Evolutionary conservation across 2,888 invertebrate genomes (phyloP).

Genomic region (Podotricha telesiphe): DNA sequence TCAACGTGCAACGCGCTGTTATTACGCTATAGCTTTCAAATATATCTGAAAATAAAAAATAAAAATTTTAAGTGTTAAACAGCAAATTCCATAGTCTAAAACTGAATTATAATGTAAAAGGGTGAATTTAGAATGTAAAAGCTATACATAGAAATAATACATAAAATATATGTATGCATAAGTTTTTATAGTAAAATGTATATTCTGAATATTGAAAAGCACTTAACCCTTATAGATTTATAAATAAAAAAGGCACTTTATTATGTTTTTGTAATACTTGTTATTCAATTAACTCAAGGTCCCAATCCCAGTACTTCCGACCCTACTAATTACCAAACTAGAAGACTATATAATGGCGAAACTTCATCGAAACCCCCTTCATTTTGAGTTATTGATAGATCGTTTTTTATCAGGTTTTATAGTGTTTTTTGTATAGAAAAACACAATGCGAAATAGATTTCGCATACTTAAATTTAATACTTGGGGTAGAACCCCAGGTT

Average conservation of each 20-base stretch:
- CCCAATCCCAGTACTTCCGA: slow-evolving; percentile 2
- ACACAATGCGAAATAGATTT: neutral
- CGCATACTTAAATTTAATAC: no score
- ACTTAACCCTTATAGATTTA: neutral
- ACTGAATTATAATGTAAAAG: no score
- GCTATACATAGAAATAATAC: no score
- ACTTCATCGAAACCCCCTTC: slow-evolving; percentile 16
- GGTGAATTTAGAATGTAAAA: no score
- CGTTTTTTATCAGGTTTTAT: neutral
- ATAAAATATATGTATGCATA: no score
- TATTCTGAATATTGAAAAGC: neutral
- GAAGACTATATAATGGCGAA: slow-evolving; percentile 11
- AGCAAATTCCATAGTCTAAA: no score
- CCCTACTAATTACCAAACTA: slow-evolving; percentile 21
- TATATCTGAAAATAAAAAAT: no score
- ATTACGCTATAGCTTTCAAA: no score
- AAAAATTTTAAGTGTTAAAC: no score
- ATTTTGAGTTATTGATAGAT: slow-evolving; percentile 10
- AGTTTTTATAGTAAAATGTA: no score
- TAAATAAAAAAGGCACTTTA: neutral
- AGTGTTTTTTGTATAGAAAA: slow-evolving; percentile 4
- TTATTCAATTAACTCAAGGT: slow-evolving; percentile 5
- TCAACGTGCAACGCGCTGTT: no score
- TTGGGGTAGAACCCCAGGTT: no score
- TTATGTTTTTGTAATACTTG: neutral